Percentiles rank a stretch among this genome's conserved stretches.
Evolutionary conservation across 2,797 vertebrate species (phyloP).

Genomic region (Lagorchestes hirsutus): DNA sequence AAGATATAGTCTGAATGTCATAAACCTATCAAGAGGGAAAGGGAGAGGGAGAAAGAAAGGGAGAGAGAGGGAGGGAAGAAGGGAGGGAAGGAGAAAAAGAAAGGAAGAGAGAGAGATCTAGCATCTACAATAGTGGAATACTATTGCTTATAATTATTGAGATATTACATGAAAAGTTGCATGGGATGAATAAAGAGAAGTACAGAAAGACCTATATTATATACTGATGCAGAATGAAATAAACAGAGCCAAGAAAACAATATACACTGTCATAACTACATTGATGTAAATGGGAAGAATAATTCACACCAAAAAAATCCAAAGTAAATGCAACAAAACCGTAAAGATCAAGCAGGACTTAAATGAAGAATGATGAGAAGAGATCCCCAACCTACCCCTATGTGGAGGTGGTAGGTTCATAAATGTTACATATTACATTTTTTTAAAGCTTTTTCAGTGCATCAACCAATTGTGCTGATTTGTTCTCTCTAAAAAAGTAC

Average conservation of each 20-base stretch:
- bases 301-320: not conserved
- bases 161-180: not conserved
- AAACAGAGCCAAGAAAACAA: not conserved
- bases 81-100: too few species aligned
- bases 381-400: not conserved
- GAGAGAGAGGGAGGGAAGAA: not conserved
- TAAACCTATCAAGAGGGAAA: not conserved
- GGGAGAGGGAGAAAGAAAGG: too few species aligned
- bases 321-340: not conserved
- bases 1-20: not conserved
- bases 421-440: not conserved
- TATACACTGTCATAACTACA: not conserved
- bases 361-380: not conserved
- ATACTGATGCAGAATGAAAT: not conserved
- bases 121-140: not conserved
- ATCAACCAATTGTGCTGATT: not conserved
- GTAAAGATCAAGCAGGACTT: not conserved
- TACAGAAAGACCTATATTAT: not conserved
- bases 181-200: not conserved
- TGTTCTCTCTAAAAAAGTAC: not conserved
- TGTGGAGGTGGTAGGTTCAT: not conserved
- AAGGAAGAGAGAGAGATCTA: not conserved
- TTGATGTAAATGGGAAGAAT: not conserved
- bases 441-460: not conserved
- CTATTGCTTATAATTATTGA: not conserved